Conservation (phyloP, 2,888 invertebrate genomes). For the Odontothrips loti region DNA sequence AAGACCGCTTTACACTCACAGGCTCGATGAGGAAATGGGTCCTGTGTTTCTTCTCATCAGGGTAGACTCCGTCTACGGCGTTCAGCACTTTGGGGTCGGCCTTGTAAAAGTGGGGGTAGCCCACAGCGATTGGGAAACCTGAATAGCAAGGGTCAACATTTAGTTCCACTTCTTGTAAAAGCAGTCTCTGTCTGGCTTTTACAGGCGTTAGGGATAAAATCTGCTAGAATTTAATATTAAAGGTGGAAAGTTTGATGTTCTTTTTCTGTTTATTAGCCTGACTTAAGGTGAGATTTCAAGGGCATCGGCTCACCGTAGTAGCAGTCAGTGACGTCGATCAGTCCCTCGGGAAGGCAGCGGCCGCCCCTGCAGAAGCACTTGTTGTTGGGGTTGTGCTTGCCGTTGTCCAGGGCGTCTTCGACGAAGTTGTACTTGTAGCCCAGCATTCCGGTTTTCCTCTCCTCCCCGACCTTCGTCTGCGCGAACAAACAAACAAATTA, state of each 20-base stretch:
- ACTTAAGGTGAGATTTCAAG: too few species aligned
- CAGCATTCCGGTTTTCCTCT: slow-evolving; percentile 57
- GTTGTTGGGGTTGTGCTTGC: slow-evolving; percentile 64
- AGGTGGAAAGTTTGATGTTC: background rate
- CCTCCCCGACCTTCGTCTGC: slow-evolving; percentile 58
- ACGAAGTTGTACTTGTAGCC: slow-evolving; percentile 72
- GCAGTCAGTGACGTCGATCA: slow-evolving; percentile 79
- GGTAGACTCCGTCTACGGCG: slow-evolving; percentile 64
- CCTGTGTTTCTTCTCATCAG: slow-evolving; percentile 60
- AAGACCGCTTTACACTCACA: slow-evolving; percentile 51
- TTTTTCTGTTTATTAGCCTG: too few species aligned
- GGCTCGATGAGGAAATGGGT: slow-evolving; percentile 76
- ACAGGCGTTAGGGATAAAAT: too few species aligned
- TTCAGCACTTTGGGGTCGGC: slow-evolving; percentile 61
- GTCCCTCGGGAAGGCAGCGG: slow-evolving; percentile 67
- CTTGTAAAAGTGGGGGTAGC: slow-evolving; percentile 82
- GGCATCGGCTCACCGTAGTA: slow-evolving; percentile 61
- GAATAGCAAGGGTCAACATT: slow-evolving; percentile 35
- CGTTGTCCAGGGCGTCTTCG: slow-evolving; percentile 73
- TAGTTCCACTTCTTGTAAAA: background rate
- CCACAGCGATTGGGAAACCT: slow-evolving; percentile 82
- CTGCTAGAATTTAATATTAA: background rate
- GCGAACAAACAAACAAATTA: slow-evolving; percentile 34
- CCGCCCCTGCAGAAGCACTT: slow-evolving; percentile 75
- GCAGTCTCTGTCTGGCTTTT: background rate